Evolutionary conservation across 2,113 vertebrate species (phyloP).

Genomic region (Crotalus tigris): DNA sequence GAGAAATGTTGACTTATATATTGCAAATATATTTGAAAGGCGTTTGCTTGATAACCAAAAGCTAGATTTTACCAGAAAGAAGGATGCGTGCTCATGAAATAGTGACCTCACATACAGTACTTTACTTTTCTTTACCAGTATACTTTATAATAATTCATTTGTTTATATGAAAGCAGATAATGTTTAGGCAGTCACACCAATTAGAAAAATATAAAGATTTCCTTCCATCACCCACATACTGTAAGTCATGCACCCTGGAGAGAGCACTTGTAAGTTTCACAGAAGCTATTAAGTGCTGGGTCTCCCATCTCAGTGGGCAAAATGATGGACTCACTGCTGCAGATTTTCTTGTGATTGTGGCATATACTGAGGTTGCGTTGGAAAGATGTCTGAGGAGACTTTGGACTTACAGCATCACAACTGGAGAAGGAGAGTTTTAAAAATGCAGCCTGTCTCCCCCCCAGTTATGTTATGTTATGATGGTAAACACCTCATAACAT

Average conservation of each 20-base stretch:
- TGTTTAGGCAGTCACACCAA: neutral
- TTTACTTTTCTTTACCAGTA: neutral
- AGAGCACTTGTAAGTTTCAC: neutral
- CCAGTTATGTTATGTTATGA: neutral
- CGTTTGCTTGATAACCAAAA: neutral
- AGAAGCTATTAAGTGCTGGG: neutral
- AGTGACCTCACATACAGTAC: neutral
- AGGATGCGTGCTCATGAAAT: neutral
- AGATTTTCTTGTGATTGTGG: neutral
- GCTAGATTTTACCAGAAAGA: neutral
- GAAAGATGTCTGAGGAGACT: neutral
- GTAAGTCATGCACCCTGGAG: neutral
- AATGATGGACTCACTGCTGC: neutral
- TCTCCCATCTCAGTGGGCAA: neutral
- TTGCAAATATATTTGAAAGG: neutral
- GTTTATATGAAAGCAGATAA: neutral
- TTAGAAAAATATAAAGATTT: neutral
- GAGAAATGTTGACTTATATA: neutral
- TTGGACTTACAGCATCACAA: neutral
- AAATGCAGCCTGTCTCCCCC: neutral
- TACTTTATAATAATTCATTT: neutral
- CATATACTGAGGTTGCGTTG: neutral
- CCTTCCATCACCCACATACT: neutral
- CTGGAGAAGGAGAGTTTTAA: neutral
- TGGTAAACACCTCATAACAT: neutral